phyloP scores from a whole-genome alignment of 2,797 vertebrate genomes.

The Anisognathus igniventris region DNA sequence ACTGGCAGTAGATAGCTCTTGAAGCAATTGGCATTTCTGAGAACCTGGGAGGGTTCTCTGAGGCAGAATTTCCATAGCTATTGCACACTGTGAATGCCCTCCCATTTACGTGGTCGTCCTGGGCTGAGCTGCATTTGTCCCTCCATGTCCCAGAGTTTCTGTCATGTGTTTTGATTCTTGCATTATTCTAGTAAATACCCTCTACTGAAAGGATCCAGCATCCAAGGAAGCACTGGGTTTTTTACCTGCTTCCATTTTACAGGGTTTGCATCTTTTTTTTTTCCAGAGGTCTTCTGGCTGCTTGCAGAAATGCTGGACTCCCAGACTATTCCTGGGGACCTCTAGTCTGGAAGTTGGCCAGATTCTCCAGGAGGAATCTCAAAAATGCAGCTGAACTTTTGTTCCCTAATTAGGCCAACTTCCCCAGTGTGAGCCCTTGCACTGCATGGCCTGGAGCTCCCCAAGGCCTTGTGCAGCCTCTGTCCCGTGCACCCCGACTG shows the following conservation, averaged over 20 bases:
- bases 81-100: not conserved
- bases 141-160: not conserved
- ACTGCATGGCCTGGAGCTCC: slow-evolving; percentile 54
- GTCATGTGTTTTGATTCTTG: not conserved
- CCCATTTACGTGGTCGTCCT: not conserved
- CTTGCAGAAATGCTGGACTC: slow-evolving; percentile 51
- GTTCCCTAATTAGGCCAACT: slow-evolving; percentile 95
- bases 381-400: slow-evolving; percentile 85
- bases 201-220: not conserved
- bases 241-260: not conserved
- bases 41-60: not conserved
- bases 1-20: not conserved
- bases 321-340: slow-evolving; percentile 62
- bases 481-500: slow-evolving; percentile 39
- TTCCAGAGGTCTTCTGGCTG: slow-evolving; percentile 27
- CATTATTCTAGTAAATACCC: not conserved
- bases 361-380: slow-evolving; percentile 76
- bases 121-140: not conserved
- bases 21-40: not conserved
- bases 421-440: slow-evolving; percentile 72
- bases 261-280: not conserved
- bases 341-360: slow-evolving; percentile 70
- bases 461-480: slow-evolving; percentile 48
- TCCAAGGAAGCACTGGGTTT: not conserved
- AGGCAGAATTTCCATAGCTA: not conserved